Conservation (phyloP, 1,140 invertebrate genomes). For the Hypsibius dujardini region DNA sequence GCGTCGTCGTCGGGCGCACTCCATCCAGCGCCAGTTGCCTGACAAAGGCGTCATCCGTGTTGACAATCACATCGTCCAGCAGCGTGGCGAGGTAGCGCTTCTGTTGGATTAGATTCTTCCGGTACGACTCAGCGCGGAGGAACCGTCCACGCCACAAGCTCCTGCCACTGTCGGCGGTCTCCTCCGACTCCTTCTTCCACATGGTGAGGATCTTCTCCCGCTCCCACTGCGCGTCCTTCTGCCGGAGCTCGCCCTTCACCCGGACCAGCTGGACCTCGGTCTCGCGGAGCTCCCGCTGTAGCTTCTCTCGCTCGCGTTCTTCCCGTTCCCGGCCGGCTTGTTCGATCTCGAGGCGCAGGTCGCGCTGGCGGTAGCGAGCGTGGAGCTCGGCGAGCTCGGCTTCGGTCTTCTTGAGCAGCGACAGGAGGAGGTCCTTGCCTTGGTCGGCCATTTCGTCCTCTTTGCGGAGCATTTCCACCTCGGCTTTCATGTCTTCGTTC, state of each 20-base stretch:
- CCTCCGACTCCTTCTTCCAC: slow-evolving; percentile 10
- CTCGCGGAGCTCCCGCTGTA: slow-evolving; percentile 6
- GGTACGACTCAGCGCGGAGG: not conserved
- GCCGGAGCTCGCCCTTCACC: not conserved
- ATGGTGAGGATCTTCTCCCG: slow-evolving; percentile 7
- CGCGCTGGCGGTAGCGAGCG: not conserved
- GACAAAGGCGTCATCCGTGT: not conserved
- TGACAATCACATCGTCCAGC: not conserved
- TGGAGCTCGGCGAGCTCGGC: slow-evolving; percentile 3
- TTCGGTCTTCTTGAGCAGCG: slow-evolving; percentile 11
- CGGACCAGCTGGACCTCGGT: slow-evolving; percentile 10
- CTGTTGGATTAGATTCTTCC: slow-evolving; percentile 5
- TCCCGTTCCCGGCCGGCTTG: slow-evolving; percentile 11
- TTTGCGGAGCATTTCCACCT: slow-evolving; percentile 24
- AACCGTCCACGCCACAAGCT: not conserved
- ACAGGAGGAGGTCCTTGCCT: not conserved
- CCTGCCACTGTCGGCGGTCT: not conserved
- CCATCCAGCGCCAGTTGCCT: slow-evolving; percentile 7
- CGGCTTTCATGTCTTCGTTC: slow-evolving; percentile 26
- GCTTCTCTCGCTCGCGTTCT: slow-evolving; percentile 8
- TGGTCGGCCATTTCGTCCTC: slow-evolving; percentile 23
- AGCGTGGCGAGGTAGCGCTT: slow-evolving; percentile 6
- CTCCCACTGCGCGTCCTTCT: slow-evolving; percentile 10
- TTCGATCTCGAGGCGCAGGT: slow-evolving; percentile 6
- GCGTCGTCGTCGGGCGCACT: not conserved